Evolutionary conservation across 2,888 invertebrate genomes (phyloP).

Genomic region (Teleogryllus oceanicus): DNA sequence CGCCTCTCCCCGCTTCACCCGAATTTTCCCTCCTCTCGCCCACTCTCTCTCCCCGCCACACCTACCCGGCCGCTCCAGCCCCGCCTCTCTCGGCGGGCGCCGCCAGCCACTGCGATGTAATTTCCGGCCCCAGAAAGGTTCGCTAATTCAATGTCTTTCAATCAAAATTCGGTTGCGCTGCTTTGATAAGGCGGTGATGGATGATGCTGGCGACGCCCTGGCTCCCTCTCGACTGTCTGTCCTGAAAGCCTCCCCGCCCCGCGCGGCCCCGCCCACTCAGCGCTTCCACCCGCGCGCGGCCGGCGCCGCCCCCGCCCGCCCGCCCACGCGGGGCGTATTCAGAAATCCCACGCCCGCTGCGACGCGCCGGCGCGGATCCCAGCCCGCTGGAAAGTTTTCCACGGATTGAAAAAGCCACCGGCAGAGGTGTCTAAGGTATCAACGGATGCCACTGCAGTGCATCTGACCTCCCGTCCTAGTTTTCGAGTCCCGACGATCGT

Average conservation of each 20-base stretch:
- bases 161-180: slow-evolving; percentile 30
- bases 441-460: too few species aligned
- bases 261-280: neutral
- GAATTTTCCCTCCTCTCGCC: neutral
- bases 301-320: neutral
- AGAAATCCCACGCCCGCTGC: too few species aligned
- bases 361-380: too few species aligned
- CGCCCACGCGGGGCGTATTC: too few species aligned
- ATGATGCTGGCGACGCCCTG: slow-evolving; percentile 21
- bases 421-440: too few species aligned
- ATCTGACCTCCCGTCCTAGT: too few species aligned
- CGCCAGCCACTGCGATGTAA: slow-evolving; percentile 23
- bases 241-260: neutral
- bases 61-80: neutral
- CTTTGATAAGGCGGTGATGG: slow-evolving; percentile 28
- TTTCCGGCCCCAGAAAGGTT: slow-evolving; percentile 30
- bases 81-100: neutral
- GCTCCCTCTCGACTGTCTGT: slow-evolving; percentile 2
- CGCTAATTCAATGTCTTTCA: slow-evolving; percentile 33
- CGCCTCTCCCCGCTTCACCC: neutral
- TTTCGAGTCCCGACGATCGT: too few species aligned
- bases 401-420: too few species aligned
- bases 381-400: too few species aligned
- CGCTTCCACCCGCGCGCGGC: neutral
- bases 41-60: neutral